Evolutionary conservation across 1,140 invertebrate species (phyloP).

Genomic region (Halyomorpha halys): DNA sequence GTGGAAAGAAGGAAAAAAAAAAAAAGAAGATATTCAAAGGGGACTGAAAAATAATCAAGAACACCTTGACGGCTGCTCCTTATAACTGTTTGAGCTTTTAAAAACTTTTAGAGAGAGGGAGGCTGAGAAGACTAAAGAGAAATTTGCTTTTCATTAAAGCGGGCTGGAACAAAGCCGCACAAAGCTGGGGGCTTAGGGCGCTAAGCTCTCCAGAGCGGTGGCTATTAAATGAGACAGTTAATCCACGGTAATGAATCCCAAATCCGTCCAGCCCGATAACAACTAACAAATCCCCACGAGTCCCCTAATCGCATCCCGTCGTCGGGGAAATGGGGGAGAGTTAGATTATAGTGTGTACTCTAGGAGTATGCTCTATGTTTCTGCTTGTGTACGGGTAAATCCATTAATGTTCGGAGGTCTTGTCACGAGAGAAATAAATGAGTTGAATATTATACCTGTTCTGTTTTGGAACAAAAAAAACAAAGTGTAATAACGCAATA

Average conservation of each 20-base stretch:
- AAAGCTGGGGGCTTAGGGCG: too few species aligned
- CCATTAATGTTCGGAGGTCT: too few species aligned
- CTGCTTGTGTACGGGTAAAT: too few species aligned
- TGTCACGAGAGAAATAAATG: too few species aligned
- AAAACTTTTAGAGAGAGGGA: background rate
- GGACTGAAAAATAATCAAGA: background rate
- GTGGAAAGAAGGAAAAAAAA: background rate
- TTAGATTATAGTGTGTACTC: too few species aligned
- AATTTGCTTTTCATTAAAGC: constrained; percentile 9
- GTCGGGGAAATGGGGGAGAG: too few species aligned
- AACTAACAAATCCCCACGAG: constrained; percentile 8
- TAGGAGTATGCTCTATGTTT: too few species aligned
- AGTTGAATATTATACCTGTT: too few species aligned
- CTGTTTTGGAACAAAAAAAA: too few species aligned
- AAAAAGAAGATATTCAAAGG: background rate
- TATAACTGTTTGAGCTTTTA: constrained; percentile 4
- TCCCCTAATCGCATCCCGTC: background rate
- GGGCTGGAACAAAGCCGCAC: background rate
- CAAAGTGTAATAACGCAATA: too few species aligned
- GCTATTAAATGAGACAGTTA: constrained; percentile 12
- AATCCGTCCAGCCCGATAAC: constrained; percentile 1
- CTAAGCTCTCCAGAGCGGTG: background rate
- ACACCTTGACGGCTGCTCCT: background rate
- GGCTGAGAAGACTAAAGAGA: background rate
- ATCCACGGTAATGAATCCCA: constrained; percentile 4